These are phyloP conservation scores for Perizoma flavofasciatum DNA, from an alignment of 2,888 invertebrate genomes.

Conservation along the genomic window DNA sequence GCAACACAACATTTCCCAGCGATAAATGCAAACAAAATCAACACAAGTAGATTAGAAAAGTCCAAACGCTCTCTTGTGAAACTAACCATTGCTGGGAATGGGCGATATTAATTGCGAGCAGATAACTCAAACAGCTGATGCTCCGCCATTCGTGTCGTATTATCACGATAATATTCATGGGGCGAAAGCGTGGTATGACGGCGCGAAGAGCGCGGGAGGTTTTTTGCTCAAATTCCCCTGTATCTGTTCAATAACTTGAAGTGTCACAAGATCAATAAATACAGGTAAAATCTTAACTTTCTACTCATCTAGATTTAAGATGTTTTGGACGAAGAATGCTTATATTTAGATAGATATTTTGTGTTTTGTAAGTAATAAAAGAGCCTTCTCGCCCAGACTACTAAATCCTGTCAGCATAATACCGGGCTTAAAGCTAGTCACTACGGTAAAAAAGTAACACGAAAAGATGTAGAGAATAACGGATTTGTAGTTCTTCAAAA, in stretches of 20 bases:
- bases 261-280: neutral
- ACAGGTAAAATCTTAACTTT: neutral
- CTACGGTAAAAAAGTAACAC: too few relatives aligned
- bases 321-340: too few relatives aligned
- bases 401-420: too few relatives aligned
- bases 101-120: constrained; percentile 66
- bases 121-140: constrained; percentile 75
- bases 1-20: neutral
- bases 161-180: constrained; percentile 63
- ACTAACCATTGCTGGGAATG: constrained; percentile 59
- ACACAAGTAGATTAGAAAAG: constrained; percentile 35
- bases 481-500: neutral
- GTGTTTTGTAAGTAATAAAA: too few relatives aligned
- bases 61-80: constrained; percentile 55
- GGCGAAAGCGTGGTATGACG: constrained; percentile 66
- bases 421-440: too few relatives aligned
- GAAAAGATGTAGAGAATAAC: too few relatives aligned
- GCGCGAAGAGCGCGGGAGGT: constrained; percentile 41
- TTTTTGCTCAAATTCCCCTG: constrained; percentile 35
- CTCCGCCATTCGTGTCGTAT: constrained; percentile 65
- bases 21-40: constrained; percentile 25
- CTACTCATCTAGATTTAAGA: too few relatives aligned
- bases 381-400: too few relatives aligned
- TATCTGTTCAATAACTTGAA: constrained; percentile 9
- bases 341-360: too few relatives aligned